Percentiles rank a stretch among this genome's conserved stretches.
phyloP scores from a whole-genome alignment of 2,113 vertebrate species.

The Scomber colias region DNA sequence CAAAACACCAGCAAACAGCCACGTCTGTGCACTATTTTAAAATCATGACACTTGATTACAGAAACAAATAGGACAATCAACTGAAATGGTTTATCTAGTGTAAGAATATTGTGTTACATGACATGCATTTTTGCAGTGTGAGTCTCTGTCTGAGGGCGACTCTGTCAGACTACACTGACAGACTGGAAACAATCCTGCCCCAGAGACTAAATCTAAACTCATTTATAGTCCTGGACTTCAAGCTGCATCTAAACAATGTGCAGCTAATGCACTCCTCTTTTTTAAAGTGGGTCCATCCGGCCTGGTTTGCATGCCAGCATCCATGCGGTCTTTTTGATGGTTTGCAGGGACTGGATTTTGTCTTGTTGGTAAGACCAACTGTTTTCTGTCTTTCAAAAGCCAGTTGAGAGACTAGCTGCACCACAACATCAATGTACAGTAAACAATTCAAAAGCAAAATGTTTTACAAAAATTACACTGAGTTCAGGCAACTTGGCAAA shows the following conservation, averaged over 20 bases:
- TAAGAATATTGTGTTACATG: not conserved
- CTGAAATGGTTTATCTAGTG: not conserved
- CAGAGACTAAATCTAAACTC: constrained; percentile 36
- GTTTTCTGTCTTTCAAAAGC: constrained; percentile 8
- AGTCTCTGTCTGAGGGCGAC: constrained; percentile 18
- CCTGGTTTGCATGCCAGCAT: constrained; percentile 11
- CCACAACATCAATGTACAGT: constrained; percentile 13
- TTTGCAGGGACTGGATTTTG: not conserved
- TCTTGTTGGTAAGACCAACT: constrained; percentile 7
- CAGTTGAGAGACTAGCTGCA: not conserved
- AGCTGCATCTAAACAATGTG: constrained; percentile 44
- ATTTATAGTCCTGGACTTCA: constrained; percentile 33
- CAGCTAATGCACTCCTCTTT: constrained; percentile 16
- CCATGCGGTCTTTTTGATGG: constrained; percentile 26
- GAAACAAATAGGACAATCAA: not conserved
- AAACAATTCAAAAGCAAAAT: constrained; percentile 4
- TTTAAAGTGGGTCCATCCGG: not conserved
- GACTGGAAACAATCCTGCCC: constrained; percentile 34
- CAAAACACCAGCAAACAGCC: not conserved
- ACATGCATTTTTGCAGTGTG: constrained; percentile 19
- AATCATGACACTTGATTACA: not conserved
- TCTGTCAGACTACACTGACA: not conserved
- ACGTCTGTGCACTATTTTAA: not conserved
- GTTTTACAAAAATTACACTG: not conserved
- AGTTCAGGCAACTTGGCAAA: not conserved